Conservation (phyloP, 1,140 invertebrate genomes). For the Myzus persicae region DNA sequence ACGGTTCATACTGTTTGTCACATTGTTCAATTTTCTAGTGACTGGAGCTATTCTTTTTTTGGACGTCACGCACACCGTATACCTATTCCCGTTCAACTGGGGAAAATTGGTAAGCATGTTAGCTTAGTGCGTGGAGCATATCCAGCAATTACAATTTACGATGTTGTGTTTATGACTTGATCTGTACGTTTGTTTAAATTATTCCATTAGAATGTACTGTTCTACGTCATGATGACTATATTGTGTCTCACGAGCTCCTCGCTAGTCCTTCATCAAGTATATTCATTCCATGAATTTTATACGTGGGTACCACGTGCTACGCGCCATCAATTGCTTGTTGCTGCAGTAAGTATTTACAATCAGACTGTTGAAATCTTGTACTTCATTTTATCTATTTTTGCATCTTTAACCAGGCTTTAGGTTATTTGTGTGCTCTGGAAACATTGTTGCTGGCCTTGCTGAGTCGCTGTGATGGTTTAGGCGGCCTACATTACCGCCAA, state of each 20-base stretch:
- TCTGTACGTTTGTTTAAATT: not conserved
- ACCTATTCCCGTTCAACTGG: slow-evolving; percentile 85
- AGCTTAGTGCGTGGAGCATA: not conserved
- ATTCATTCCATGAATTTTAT: slow-evolving; percentile 71
- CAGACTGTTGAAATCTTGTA: not conserved
- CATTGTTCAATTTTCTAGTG: slow-evolving; percentile 81
- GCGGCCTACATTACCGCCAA: slow-evolving; percentile 66
- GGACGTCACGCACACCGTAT: slow-evolving; percentile 82
- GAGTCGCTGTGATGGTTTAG: slow-evolving; percentile 65
- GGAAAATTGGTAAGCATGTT: slow-evolving; percentile 74
- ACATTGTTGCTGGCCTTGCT: slow-evolving; percentile 66
- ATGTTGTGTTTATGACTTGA: not conserved
- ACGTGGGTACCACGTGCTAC: slow-evolving; percentile 70
- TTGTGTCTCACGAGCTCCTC: slow-evolving; percentile 73
- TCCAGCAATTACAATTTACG: not conserved
- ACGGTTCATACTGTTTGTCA: slow-evolving; percentile 79
- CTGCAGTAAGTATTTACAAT: slow-evolving; percentile 65
- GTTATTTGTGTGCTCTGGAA: slow-evolving; percentile 67
- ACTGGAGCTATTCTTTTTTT: slow-evolving; percentile 82
- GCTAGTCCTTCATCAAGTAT: slow-evolving; percentile 72
- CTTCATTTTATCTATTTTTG: not conserved
- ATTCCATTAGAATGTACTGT: slow-evolving; percentile 69
- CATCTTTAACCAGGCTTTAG: slow-evolving; percentile 64
- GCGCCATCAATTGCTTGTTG: slow-evolving; percentile 67
- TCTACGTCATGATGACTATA: slow-evolving; percentile 72